These are phyloP conservation scores for Rhinolophus ferrumequinum DNA, from an alignment of 2,113 vertebrate species.

Conservation along the genomic window DNA sequence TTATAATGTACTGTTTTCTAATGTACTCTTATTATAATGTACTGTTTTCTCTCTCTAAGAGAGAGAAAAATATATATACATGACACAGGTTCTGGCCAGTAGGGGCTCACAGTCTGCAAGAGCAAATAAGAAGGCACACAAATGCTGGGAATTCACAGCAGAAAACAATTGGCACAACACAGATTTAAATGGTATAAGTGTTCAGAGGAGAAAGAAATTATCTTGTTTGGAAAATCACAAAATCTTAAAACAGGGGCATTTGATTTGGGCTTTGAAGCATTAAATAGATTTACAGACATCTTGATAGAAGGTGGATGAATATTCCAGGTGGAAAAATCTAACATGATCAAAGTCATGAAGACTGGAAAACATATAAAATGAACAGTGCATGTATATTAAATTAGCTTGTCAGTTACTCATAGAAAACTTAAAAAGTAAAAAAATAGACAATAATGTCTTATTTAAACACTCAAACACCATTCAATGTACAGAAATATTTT, in stretches of 20 bases:
- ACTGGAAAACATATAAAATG: neutral
- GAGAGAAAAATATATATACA: neutral
- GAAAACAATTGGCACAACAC: neutral
- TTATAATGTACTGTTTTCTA: too few species aligned
- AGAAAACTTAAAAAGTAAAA: neutral
- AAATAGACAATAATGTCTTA: neutral
- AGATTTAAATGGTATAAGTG: neutral
- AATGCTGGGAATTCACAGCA: neutral
- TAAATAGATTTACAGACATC: neutral
- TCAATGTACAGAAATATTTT: neutral
- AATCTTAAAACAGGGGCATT: neutral
- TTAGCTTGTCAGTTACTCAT: neutral
- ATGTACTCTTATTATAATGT: too few species aligned
- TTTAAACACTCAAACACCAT: neutral
- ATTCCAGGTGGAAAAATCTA: neutral
- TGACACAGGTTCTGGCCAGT: neutral
- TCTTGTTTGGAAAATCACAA: neutral
- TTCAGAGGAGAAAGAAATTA: conserved; percentile 5
- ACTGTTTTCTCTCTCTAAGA: neutral
- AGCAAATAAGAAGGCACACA: neutral
- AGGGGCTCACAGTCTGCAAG: neutral
- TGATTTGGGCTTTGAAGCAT: neutral
- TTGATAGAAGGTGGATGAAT: neutral
- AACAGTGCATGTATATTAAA: neutral
- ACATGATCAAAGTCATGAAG: neutral